Percentiles rank a stretch among this genome's conserved stretches.
These are phyloP conservation scores for Ailurus styani DNA, from an alignment of 2,113 vertebrate species.

Conservation along the genomic window DNA sequence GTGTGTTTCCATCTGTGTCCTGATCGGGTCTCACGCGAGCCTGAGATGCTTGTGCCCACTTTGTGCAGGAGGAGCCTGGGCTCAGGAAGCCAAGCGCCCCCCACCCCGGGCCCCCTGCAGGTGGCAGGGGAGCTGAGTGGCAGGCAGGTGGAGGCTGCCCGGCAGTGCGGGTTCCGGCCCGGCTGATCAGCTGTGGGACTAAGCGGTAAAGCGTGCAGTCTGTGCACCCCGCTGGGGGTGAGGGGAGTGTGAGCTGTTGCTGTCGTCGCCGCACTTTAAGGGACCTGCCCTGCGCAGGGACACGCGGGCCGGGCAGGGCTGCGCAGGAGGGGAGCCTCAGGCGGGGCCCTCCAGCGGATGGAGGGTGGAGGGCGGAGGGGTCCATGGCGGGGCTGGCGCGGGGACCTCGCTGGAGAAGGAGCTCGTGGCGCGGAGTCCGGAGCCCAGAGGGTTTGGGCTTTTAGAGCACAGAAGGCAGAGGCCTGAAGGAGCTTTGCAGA, in stretches of 20 bases:
- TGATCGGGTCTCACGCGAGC: background rate
- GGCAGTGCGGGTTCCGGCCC: accelerated
- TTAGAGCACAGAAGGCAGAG: background rate
- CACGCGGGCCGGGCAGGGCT: no score
- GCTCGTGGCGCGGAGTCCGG: background rate
- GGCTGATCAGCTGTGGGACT: background rate
- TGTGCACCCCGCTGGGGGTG: background rate
- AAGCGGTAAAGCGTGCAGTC: background rate
- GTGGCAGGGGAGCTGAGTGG: background rate
- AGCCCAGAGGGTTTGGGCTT: background rate
- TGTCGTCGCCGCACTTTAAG: accelerated
- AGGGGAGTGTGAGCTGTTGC: background rate
- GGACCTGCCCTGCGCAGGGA: background rate
- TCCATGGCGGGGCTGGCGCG: background rate
- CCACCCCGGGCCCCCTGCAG: background rate
- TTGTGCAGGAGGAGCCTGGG: background rate
- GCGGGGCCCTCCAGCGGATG: no score
- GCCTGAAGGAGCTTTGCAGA: background rate
- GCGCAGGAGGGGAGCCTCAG: background rate
- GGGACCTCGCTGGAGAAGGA: background rate
- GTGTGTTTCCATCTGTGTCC: background rate
- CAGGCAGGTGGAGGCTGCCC: background rate
- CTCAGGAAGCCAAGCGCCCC: background rate
- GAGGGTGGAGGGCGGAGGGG: no score
- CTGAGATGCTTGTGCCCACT: background rate